Evolutionary conservation across 2,888 invertebrate species (phyloP).

Genomic region (Ennomos fuscantarius): DNA sequence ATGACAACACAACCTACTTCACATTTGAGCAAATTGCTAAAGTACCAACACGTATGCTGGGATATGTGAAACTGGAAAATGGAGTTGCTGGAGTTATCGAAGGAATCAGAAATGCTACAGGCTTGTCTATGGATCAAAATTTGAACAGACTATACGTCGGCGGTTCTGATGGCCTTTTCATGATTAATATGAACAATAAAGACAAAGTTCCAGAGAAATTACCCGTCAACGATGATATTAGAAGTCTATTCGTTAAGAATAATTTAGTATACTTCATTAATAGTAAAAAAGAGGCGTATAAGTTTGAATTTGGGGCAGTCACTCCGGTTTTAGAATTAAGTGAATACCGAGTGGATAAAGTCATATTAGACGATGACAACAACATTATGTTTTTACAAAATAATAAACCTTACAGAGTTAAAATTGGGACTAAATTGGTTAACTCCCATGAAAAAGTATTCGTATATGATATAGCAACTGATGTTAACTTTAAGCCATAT

Average conservation of each 20-base stretch:
- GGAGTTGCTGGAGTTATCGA: constrained; percentile 56
- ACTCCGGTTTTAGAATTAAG: constrained; percentile 56
- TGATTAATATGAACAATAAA: constrained; percentile 58
- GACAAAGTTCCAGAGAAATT: constrained; percentile 59
- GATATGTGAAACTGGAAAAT: constrained; percentile 59
- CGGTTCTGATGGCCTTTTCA: constrained; percentile 66
- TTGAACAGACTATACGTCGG: constrained; percentile 68
- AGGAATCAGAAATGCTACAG: constrained; percentile 69
- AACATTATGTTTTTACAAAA: constrained; percentile 66
- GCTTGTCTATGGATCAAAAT: constrained; percentile 64
- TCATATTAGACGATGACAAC: constrained; percentile 67
- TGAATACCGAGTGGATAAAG: constrained; percentile 55
- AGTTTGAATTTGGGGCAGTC: constrained; percentile 63
- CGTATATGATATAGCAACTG: constrained; percentile 57
- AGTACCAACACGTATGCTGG: constrained; percentile 54
- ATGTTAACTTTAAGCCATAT: constrained; percentile 58
- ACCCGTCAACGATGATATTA: constrained; percentile 64
- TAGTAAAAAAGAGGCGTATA: constrained; percentile 56
- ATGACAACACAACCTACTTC: constrained; percentile 70
- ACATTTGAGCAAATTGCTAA: constrained; percentile 64
- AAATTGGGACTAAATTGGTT: constrained; percentile 63
- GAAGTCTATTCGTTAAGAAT: constrained; percentile 63
- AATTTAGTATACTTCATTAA: constrained; percentile 63
- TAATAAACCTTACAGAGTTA: constrained; percentile 59
- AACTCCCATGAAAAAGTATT: constrained; percentile 57